Conservation (phyloP, 2,113 vertebrate species). For the Lates calcarifer region DNA sequence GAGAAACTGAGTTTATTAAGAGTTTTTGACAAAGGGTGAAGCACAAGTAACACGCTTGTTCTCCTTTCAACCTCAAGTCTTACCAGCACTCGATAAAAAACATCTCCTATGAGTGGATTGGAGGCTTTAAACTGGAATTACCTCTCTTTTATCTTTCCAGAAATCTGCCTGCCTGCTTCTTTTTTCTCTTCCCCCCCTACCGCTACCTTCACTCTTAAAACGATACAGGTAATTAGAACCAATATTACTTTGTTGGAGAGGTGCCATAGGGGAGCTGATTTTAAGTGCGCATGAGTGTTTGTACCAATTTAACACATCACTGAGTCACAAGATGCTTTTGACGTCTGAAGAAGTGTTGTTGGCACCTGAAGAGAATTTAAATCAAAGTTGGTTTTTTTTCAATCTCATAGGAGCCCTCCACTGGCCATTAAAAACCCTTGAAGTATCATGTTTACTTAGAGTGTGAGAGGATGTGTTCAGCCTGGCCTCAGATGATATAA, state of each 20-base stretch:
- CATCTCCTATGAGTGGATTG: constrained; percentile 10
- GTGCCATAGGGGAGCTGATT: constrained; percentile 46
- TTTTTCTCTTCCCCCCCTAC: not conserved
- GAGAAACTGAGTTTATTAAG: constrained; percentile 24
- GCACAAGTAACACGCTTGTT: constrained; percentile 10
- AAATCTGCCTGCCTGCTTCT: constrained; percentile 48
- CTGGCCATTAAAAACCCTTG: constrained; percentile 52
- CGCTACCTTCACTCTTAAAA: constrained; percentile 38
- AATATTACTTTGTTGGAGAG: constrained; percentile 49
- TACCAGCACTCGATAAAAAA: constrained; percentile 29
- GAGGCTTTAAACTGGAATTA: constrained; percentile 58
- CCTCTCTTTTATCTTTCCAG: constrained; percentile 52
- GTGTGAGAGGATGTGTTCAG: constrained; percentile 43
- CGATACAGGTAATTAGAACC: constrained; percentile 61
- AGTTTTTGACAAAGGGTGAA: constrained; percentile 19
- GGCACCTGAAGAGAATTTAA: constrained; percentile 47
- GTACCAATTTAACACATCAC: constrained; percentile 64
- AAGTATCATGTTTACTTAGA: constrained; percentile 54
- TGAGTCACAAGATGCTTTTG: constrained; percentile 49
- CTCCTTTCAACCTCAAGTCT: constrained; percentile 25
- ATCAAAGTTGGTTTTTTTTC: constrained; percentile 41
- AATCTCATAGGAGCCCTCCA: constrained; percentile 29
- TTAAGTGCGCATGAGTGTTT: constrained; percentile 45
- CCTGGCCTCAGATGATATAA: constrained; percentile 61
- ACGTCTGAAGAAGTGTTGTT: constrained; percentile 46